phyloP scores from a whole-genome alignment of 2,797 vertebrate genomes.

The Myiotriccus ornatus region DNA sequence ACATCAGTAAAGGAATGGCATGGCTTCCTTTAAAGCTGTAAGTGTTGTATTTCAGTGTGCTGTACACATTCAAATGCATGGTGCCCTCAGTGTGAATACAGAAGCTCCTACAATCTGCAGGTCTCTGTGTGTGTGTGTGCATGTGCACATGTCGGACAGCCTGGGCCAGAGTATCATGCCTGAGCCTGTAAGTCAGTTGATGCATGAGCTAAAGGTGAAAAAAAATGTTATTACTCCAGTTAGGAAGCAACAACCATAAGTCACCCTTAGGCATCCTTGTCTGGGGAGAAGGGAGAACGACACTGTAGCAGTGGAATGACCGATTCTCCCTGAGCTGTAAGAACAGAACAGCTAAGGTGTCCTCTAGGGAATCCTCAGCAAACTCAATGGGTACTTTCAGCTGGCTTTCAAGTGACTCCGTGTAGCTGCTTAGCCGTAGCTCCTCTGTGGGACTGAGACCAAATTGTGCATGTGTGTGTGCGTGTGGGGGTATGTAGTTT shows the following conservation, averaged over 20 bases:
- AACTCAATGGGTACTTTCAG: slow-evolving; percentile 37
- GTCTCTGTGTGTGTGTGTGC: not conserved
- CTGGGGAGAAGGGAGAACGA: not conserved
- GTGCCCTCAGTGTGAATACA: not conserved
- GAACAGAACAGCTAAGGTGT: slow-evolving; percentile 34
- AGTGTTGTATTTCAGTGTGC: not conserved
- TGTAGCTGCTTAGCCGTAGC: not conserved
- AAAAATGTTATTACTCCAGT: not conserved
- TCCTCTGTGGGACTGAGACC: not conserved
- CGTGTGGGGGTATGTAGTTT: not conserved
- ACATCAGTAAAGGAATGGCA: not conserved
- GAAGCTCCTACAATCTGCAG: not conserved
- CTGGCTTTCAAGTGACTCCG: not conserved
- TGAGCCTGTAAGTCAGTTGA: not conserved
- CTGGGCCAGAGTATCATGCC: not conserved
- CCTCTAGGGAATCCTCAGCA: slow-evolving; percentile 19
- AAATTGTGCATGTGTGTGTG: not conserved
- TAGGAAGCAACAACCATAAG: slow-evolving; percentile 15
- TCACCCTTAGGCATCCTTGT: slow-evolving; percentile 35
- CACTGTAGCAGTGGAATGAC: not conserved
- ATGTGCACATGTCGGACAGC: not conserved
- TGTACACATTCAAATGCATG: not conserved
- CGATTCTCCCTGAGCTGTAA: slow-evolving; percentile 48
- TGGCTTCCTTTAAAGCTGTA: not conserved
- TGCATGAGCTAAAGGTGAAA: not conserved